These are phyloP conservation scores for Chionomys nivalis DNA, from an alignment of 2,113 vertebrate species.

Conservation along the genomic window DNA sequence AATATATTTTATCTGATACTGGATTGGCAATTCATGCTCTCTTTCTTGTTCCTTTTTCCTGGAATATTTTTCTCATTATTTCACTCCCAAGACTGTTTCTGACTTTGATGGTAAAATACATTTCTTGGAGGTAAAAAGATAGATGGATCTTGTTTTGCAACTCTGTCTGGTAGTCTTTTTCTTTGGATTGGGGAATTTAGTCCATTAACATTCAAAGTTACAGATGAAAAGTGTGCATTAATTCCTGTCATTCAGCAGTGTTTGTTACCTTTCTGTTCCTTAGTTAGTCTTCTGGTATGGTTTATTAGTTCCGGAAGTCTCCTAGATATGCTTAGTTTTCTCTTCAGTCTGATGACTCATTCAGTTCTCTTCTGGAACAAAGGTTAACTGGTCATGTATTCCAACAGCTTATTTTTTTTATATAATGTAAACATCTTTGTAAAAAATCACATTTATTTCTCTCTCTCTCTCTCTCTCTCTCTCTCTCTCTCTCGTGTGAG, in stretches of 20 bases:
- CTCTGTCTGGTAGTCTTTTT: neutral
- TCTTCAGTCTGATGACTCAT: neutral
- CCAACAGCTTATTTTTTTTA: neutral
- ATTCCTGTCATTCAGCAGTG: neutral
- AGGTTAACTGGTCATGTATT: neutral
- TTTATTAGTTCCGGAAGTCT: neutral
- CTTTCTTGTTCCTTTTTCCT: neutral
- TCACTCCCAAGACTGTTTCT: neutral
- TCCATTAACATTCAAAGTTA: neutral
- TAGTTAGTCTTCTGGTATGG: neutral
- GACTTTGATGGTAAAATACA: no score
- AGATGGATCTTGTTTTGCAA: neutral
- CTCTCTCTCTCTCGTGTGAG: neutral
- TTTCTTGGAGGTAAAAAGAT: neutral
- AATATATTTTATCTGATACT: neutral
- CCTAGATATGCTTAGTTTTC: neutral
- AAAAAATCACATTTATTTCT: neutral
- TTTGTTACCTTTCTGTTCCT: neutral
- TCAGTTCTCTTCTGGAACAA: neutral
- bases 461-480: neutral
- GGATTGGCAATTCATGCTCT: neutral
- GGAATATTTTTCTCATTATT: neutral
- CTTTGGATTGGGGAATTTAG: neutral
- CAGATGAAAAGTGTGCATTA: neutral
- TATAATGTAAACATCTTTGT: neutral